Conservation (phyloP, 2,113 vertebrate genomes). For the Probosciger aterrimus region DNA sequence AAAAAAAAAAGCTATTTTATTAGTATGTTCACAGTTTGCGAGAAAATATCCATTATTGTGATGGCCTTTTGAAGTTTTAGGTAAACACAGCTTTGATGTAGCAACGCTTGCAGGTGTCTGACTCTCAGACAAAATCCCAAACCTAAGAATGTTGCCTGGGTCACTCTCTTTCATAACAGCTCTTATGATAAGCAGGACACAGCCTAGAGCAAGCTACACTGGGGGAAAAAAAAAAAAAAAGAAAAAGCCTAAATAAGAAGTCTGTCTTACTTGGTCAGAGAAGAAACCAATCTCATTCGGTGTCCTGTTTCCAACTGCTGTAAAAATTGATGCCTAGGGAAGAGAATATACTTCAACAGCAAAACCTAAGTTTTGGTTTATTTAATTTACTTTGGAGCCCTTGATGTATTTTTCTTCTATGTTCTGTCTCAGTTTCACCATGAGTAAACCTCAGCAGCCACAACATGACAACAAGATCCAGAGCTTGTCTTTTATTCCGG, state of each 20-base stretch:
- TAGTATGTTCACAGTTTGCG: background rate
- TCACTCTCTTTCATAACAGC: background rate
- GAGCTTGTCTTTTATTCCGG: background rate
- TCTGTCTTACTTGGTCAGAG: background rate
- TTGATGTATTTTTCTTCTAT: background rate
- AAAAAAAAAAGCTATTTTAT: background rate
- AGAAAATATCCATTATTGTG: background rate
- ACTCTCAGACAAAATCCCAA: background rate
- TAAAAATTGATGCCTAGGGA: background rate
- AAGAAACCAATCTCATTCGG: background rate
- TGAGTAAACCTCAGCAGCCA: background rate
- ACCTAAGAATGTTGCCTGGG: background rate
- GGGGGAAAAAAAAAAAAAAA: background rate
- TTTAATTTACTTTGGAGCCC: background rate
- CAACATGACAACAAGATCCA: background rate
- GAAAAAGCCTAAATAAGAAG: background rate
- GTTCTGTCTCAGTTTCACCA: background rate
- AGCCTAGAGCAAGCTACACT: background rate
- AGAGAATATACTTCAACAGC: background rate
- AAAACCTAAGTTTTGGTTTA: background rate
- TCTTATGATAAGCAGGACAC: background rate
- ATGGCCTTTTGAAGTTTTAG: background rate
- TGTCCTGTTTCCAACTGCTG: background rate
- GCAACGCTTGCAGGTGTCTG: background rate
- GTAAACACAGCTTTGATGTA: background rate